phyloP scores from a whole-genome alignment of 2,888 invertebrate species.

The Acrobasis repandana region DNA sequence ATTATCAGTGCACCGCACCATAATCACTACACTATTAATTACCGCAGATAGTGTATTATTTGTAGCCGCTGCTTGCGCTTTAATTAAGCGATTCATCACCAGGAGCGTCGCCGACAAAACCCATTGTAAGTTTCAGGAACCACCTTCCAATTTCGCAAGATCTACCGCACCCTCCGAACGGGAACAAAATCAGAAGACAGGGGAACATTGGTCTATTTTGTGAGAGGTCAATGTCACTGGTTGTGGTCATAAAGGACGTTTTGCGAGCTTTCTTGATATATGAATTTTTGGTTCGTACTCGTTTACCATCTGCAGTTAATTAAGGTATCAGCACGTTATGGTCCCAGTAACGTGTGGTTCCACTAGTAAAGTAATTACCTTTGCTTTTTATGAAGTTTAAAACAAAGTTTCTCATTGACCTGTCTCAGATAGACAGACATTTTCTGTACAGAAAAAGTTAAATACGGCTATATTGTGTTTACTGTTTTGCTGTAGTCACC shows the following conservation, averaged over 20 bases:
- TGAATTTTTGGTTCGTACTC: slow-evolving; percentile 11
- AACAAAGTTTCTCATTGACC: no score
- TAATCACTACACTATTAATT: slow-evolving; percentile 16
- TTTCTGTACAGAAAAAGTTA: no score
- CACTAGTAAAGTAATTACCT: no score
- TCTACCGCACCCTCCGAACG: not conserved
- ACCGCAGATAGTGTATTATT: slow-evolving; percentile 16
- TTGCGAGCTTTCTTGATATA: slow-evolving; percentile 16
- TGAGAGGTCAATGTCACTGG: not conserved
- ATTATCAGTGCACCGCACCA: not conserved
- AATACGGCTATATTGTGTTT: no score
- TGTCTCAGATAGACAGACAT: no score
- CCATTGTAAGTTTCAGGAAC: slow-evolving; percentile 39
- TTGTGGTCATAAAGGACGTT: not conserved
- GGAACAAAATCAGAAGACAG: not conserved
- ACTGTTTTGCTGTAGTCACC: no score
- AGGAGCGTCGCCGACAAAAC: slow-evolving; percentile 35
- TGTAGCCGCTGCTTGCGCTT: slow-evolving; percentile 18
- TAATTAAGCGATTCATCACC: slow-evolving; percentile 53
- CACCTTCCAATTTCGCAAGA: not conserved
- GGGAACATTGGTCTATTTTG: not conserved
- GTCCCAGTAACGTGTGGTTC: not conserved
- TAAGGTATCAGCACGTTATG: slow-evolving; percentile 5
- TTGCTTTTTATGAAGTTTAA: no score
- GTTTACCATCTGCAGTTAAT: not conserved